Evolutionary conservation across 1,140 invertebrate species (phyloP).

Genomic region (Drosophila pseudoobscura): DNA sequence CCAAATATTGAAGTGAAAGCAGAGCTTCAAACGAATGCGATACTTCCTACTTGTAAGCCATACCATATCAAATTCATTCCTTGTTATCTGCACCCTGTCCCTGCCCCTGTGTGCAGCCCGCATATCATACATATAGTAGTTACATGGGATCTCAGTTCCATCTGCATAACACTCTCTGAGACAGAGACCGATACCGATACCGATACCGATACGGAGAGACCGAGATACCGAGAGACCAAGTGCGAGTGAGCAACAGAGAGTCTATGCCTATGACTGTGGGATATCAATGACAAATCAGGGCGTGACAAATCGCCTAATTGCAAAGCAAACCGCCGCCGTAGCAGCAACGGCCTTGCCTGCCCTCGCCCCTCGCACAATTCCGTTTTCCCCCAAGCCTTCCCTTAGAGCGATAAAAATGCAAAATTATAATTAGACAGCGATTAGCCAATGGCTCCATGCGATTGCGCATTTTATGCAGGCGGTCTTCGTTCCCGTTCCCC

Average conservation of each 20-base stretch:
- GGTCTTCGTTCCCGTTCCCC: background rate
- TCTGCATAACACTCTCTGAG: slow-evolving; percentile 28
- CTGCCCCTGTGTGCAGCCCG: slow-evolving; percentile 6
- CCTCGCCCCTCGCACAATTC: background rate
- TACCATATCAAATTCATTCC: slow-evolving; percentile 9
- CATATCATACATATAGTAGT: slow-evolving; percentile 18
- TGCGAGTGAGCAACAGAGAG: slow-evolving; percentile 23
- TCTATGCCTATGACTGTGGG: background rate
- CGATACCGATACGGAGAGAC: too few species aligned
- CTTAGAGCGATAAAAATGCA: slow-evolving; percentile 62
- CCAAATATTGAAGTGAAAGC: background rate
- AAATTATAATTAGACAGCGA: slow-evolving; percentile 74
- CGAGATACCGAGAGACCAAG: too few species aligned
- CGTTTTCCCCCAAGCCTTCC: background rate
- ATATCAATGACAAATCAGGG: slow-evolving; percentile 77
- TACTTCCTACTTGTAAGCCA: background rate
- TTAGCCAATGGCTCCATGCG: slow-evolving; percentile 54
- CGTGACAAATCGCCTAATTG: slow-evolving; percentile 76
- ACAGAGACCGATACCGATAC: background rate
- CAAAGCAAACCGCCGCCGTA: slow-evolving; percentile 50
- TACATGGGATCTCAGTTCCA: slow-evolving; percentile 1
- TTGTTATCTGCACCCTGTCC: slow-evolving; percentile 15
- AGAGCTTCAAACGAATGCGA: too few species aligned
- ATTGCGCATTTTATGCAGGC: slow-evolving; percentile 76
- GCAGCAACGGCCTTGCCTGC: slow-evolving; percentile 36